A percentile compares a stretch with the other conserved stretches of the same genome.
These are phyloP conservation scores for Laupala kohalensis DNA, from an alignment of 1,140 invertebrate species.

Conservation along the genomic window DNA sequence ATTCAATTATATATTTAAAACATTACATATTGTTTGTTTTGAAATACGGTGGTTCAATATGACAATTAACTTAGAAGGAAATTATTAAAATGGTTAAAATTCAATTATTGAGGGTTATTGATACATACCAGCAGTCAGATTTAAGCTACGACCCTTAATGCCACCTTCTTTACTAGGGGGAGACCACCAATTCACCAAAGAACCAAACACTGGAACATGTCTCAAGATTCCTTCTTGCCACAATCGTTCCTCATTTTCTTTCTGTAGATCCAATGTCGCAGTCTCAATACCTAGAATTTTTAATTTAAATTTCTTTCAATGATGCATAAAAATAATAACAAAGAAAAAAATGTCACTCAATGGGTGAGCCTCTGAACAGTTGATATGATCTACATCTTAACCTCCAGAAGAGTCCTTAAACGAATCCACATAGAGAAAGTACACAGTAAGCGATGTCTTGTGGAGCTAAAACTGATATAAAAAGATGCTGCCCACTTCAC, in stretches of 20 bases:
- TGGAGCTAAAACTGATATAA: too few relatives aligned
- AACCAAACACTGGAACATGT: conserved; percentile 83
- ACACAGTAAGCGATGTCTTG: too few relatives aligned
- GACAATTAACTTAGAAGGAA: too few relatives aligned
- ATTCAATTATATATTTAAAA: too few relatives aligned
- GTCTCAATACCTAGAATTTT: conserved; percentile 66
- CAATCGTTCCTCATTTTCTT: conserved; percentile 75
- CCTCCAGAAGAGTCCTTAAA: too few relatives aligned
- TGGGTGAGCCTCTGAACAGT: neutral
- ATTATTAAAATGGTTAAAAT: too few relatives aligned
- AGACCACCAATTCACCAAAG: conserved; percentile 79
- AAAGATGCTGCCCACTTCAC: too few relatives aligned
- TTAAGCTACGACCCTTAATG: conserved; percentile 76
- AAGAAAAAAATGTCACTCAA: neutral
- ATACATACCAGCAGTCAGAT: conserved; percentile 58
- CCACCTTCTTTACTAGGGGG: conserved; percentile 54
- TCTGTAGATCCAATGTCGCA: conserved; percentile 77
- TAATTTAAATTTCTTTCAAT: neutral
- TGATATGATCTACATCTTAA: neutral
- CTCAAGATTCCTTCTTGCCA: conserved; percentile 89
- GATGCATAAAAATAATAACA: neutral
- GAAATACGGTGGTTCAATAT: too few relatives aligned
- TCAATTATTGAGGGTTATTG: too few relatives aligned
- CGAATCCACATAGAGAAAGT: too few relatives aligned
- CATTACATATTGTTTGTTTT: too few relatives aligned